A percentile compares a stretch with the other conserved stretches of the same genome.
These are phyloP conservation scores for Pinctada fucata DNA, from an alignment of 2,888 invertebrate species.

Conservation along the genomic window DNA sequence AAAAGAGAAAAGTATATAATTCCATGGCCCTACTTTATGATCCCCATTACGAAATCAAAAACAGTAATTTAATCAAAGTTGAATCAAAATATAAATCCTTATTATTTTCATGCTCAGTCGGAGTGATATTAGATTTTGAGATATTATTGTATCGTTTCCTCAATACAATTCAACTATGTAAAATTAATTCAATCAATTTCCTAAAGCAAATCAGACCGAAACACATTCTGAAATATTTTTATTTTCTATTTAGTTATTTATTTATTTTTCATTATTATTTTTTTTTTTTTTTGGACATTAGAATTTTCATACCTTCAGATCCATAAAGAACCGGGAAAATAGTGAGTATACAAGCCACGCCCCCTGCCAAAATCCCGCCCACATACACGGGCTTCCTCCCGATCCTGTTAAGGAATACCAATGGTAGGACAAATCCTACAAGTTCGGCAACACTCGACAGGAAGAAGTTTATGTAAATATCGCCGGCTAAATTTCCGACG, in stretches of 20 bases:
- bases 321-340: constrained; percentile 38
- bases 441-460: constrained; percentile 86
- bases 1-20: no score
- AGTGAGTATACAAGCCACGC: constrained; percentile 36
- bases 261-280: background rate
- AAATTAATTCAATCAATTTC: no score
- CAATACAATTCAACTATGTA: no score
- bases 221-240: no score
- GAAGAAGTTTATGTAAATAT: constrained; percentile 84
- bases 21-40: no score
- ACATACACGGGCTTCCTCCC: constrained; percentile 85
- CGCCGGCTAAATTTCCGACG: constrained; percentile 84
- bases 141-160: no score
- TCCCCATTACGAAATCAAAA: no score
- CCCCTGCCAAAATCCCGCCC: constrained; percentile 76
- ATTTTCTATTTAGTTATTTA: no score
- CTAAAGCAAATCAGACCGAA: no score
- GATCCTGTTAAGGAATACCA: constrained; percentile 83
- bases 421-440: constrained; percentile 82
- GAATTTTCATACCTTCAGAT: constrained; percentile 13
- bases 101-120: background rate
- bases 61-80: background rate
- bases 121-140: no score
- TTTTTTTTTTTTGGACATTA: background rate
- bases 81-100: background rate